phyloP scores from a whole-genome alignment of 2,797 vertebrate species.

The Typhlichthys eigenmanni region DNA sequence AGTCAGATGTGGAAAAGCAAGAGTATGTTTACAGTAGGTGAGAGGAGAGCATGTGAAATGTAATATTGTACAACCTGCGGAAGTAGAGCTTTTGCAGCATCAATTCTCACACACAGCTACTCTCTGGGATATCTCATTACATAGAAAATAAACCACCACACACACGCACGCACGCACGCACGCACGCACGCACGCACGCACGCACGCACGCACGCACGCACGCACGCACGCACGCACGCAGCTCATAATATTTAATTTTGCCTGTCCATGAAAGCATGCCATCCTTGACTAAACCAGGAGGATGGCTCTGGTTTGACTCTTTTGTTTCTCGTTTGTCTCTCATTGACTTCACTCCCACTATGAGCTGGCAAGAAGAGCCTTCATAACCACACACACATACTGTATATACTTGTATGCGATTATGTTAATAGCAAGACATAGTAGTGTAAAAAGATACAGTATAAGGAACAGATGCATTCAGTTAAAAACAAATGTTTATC shows the following conservation, averaged over 20 bases:
- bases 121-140: conserved; percentile 46
- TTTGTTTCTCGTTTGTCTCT: conserved; percentile 63
- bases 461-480: no score
- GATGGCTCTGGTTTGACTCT: conserved; percentile 53
- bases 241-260: conserved; percentile 70
- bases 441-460: no score
- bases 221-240: conserved; percentile 43
- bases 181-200: no score
- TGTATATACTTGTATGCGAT: no score
- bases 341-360: conserved; percentile 73
- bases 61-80: conserved; percentile 39
- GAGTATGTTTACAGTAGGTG: not conserved
- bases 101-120: conserved; percentile 32
- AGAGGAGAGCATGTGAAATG: not conserved
- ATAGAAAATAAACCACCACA: conserved; percentile 48
- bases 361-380: conserved; percentile 26
- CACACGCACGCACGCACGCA: conserved; percentile 37
- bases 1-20: not conserved
- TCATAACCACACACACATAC: conserved; percentile 20
- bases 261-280: conserved; percentile 61
- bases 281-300: conserved; percentile 63
- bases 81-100: conserved; percentile 35
- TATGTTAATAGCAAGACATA: no score
- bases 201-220: conserved; percentile 36
- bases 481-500: no score